These are phyloP conservation scores for Upupa epops DNA, from an alignment of 2,113 vertebrate species.

Conservation along the genomic window DNA sequence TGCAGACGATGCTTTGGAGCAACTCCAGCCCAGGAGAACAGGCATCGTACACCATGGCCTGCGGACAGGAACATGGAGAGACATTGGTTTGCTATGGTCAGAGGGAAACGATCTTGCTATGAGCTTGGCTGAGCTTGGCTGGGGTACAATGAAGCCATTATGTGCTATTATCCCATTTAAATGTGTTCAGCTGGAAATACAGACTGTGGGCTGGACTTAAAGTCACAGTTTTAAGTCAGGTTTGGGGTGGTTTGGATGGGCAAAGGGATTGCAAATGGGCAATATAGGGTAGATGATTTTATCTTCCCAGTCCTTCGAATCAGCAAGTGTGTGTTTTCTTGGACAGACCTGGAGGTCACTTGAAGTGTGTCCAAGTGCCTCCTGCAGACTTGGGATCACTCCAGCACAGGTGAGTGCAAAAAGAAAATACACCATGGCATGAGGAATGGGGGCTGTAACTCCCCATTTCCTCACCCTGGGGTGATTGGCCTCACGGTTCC, in stretches of 20 bases:
- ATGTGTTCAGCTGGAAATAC: not conserved
- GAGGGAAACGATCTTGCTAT: not conserved
- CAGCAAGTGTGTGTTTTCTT: not conserved
- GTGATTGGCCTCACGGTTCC: not conserved
- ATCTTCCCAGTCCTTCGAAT: not conserved
- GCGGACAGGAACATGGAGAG: not conserved
- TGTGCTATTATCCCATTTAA: not conserved
- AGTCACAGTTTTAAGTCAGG: no score
- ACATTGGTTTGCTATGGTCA: not conserved
- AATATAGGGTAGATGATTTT: not conserved
- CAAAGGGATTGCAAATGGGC: not conserved
- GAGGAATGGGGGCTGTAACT: not conserved
- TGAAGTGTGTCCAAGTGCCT: not conserved
- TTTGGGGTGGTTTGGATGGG: not conserved
- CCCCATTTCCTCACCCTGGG: not conserved
- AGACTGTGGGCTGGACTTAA: not conserved
- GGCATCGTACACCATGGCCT: not conserved
- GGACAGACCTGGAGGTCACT: not conserved
- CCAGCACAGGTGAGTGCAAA: not conserved
- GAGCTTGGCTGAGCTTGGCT: not conserved
- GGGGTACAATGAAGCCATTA: not conserved
- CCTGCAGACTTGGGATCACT: not conserved
- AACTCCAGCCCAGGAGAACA: not conserved
- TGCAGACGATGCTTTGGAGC: rapidly evolving
- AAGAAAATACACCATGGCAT: not conserved